Conservation (phyloP, 2,888 invertebrate genomes). For the Masnerella sp. region DNA sequence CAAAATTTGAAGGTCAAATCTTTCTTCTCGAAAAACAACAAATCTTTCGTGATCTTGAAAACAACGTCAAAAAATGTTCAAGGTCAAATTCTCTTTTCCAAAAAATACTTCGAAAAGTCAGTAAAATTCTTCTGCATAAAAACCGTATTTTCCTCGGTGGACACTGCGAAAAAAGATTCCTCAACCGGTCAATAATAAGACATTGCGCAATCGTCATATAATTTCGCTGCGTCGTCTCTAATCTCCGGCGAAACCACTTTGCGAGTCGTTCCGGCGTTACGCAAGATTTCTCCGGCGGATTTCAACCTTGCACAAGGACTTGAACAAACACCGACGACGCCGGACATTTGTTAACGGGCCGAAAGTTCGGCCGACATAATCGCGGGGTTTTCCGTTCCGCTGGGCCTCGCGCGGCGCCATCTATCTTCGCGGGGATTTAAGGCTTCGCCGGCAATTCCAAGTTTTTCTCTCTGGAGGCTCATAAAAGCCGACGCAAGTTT, state of each 20-base stretch:
- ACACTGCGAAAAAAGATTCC: background rate
- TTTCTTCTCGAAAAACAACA: too few relatives aligned
- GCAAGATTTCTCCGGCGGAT: slow-evolving; percentile 38
- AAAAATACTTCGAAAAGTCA: too few relatives aligned
- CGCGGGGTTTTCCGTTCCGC: slow-evolving; percentile 34
- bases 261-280: slow-evolving; percentile 43
- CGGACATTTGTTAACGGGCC: slow-evolving; percentile 58
- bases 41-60: too few relatives aligned
- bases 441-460: slow-evolving; percentile 46
- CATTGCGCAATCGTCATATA: slow-evolving; percentile 47
- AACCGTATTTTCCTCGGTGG: too few relatives aligned
- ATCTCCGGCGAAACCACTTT: slow-evolving; percentile 50
- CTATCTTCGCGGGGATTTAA: slow-evolving; percentile 41
- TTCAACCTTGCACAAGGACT: slow-evolving; percentile 53
- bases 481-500: slow-evolving; percentile 46
- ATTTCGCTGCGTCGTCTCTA: slow-evolving; percentile 35
- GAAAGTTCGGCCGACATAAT: slow-evolving; percentile 54
- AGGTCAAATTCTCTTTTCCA: too few relatives aligned
- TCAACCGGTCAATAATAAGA: background rate
- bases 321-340: slow-evolving; percentile 46
- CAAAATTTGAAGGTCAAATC: too few relatives aligned
- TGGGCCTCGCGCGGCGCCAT: slow-evolving; percentile 40
- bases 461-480: slow-evolving; percentile 58
- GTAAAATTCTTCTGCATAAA: too few relatives aligned
- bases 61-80: too few relatives aligned